These are phyloP conservation scores for Cancer borealis DNA, from an alignment of 2,888 invertebrate species.

Conservation along the genomic window DNA sequence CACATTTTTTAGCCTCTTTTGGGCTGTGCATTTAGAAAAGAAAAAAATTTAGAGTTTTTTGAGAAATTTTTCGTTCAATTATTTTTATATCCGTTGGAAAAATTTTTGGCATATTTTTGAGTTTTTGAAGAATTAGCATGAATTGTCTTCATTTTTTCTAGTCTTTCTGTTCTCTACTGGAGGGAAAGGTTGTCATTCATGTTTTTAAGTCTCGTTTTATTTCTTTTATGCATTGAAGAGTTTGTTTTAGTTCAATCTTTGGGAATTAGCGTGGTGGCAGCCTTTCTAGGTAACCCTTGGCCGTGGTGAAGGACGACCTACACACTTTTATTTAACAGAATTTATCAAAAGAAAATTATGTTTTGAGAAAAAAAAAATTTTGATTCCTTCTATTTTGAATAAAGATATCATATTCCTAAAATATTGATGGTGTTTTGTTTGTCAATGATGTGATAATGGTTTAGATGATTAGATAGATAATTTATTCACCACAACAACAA, in stretches of 20 bases:
- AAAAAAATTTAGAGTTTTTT: not conserved
- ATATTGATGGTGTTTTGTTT: not conserved
- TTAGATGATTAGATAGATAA: too few relatives aligned
- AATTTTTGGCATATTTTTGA: not conserved
- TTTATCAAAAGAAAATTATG: not conserved
- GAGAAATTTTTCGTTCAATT: not conserved
- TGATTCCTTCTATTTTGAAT: not conserved
- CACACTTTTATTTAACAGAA: not conserved
- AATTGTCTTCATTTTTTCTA: not conserved
- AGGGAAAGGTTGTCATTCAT: not conserved
- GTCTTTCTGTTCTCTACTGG: slow-evolving; percentile 9
- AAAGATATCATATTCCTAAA: slow-evolving; percentile 15
- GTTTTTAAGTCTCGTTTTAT: not conserved
- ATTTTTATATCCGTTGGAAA: not conserved
- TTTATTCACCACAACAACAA: not conserved
- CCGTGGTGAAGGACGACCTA: not conserved
- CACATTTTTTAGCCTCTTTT: not conserved
- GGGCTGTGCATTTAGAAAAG: not conserved
- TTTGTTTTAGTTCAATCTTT: not conserved
- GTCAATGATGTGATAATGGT: not conserved
- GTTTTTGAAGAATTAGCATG: not conserved
- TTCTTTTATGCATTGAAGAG: slow-evolving; percentile 13
- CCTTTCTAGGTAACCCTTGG: not conserved
- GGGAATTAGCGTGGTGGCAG: not conserved
- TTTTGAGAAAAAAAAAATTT: not conserved